Conservation (phyloP, 2,888 invertebrate genomes). For the Syritta pipiens region DNA sequence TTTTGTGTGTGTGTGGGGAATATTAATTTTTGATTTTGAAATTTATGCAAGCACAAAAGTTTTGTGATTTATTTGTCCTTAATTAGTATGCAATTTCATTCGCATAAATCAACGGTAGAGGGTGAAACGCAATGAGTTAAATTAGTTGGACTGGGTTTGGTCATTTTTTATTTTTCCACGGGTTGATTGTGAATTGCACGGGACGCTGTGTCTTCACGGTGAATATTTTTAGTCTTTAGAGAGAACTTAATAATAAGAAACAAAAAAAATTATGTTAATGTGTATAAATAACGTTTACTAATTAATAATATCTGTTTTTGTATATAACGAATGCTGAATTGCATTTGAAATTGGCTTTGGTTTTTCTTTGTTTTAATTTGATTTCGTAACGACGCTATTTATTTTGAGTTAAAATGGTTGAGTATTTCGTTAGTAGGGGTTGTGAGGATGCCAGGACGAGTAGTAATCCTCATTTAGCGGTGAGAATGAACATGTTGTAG, state of each 20-base stretch:
- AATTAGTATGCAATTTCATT: conserved; percentile 61
- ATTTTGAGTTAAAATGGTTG: too few relatives aligned
- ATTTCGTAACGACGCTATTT: conserved; percentile 16
- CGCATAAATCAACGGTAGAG: conserved; percentile 42
- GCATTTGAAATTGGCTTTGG: conserved; percentile 57
- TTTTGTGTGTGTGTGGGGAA: too few relatives aligned
- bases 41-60: conserved; percentile 49
- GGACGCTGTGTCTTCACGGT: too few relatives aligned
- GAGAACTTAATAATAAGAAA: not conserved
- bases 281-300: conserved; percentile 23
- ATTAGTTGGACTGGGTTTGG: not conserved
- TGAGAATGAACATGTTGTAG: too few relatives aligned
- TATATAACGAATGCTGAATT: conserved; percentile 24
- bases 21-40: conserved; percentile 37
- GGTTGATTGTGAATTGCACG: too few relatives aligned
- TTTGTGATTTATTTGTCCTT: conserved; percentile 52
- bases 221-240: conserved; percentile 7
- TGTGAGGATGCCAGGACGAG: too few relatives aligned
- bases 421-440: conserved; percentile 4
- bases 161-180: too few relatives aligned
- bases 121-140: conserved; percentile 24
- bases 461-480: too few relatives aligned
- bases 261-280: not conserved
- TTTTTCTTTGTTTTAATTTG: conserved; percentile 17
- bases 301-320: conserved; percentile 21